Base-by-base conservation (phyloP, 2,888 invertebrate species). In the Neuroscelio doddi region DNA sequence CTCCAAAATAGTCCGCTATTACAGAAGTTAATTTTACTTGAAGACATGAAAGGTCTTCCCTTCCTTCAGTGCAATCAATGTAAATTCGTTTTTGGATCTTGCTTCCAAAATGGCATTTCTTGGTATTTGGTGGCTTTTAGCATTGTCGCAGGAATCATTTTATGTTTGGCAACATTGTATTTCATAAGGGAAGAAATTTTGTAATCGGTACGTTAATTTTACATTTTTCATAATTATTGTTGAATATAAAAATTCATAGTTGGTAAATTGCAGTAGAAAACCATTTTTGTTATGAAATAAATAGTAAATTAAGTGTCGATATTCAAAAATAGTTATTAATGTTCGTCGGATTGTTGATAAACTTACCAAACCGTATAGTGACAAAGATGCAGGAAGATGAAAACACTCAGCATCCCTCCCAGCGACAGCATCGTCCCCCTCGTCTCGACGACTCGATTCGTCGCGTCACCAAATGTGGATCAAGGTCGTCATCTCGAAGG, bases 401-500 rank as follows among this genome's bases (percentile, higher is more conserved):
- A 64, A 47, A 71, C 66, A 64, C 74, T 70, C 51, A 76, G 59
- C 64, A 74, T 75, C 69, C 75, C 70, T 64, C 70, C 67, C 57
- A 71, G 67, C 61, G 71, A 69, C 71, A 70, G 72, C 81, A 80
- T 80, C 69, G 73, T 78, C 75, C 68, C 70, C 66, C 70, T 61
- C 66, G 70, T 75, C 63, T 63, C 71, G 70, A 70, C 58, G 59
- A 64, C 68, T 67, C 64, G 66, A 64, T 46, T 64, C 68, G 71
- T 77, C 71, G 69, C 73, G 75, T 80, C 79, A 80, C 73, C 73
- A 71, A 67, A 70, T 71, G 53, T 74, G 68, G 71, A 69, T 70
- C 73, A 72, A 76, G 73, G 73, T 74, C 74, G 76, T 80, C 78
- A 76, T 77, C 76, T 76, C 68, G 68, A 71, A 69, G 68, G 68